Conservation (phyloP, 2,888 invertebrate genomes). For the Hydraecia micacea region DNA sequence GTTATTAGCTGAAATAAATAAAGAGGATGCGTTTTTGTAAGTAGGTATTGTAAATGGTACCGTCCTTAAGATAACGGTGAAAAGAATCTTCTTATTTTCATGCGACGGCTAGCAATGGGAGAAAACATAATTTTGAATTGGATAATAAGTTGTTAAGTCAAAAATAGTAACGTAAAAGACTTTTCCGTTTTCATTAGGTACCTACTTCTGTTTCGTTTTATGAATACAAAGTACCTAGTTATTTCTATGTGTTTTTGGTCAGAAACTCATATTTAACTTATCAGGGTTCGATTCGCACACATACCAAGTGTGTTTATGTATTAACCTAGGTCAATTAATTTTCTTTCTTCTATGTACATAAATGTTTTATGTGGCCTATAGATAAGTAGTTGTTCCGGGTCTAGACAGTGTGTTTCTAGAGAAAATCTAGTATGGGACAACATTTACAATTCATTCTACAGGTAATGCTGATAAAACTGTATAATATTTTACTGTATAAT, state of each 20-base stretch:
- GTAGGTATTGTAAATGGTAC: neutral
- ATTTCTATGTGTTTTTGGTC: neutral
- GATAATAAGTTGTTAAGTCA: neutral
- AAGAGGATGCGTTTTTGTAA: conserved; percentile 3
- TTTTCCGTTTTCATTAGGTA: neutral
- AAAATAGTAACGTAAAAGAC: neutral
- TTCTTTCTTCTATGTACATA: neutral
- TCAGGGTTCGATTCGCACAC: neutral
- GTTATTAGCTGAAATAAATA: conserved; percentile 2
- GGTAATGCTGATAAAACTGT: neutral
- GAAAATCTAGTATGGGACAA: neutral
- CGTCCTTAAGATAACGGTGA: neutral
- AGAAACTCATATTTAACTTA: neutral
- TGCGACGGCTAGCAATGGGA: neutral
- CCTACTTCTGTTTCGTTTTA: neutral
- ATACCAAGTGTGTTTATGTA: no score
- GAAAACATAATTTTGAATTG: neutral
- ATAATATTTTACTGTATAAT: no score
- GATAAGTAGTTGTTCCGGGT: conserved; percentile 15
- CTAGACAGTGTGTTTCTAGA: neutral
- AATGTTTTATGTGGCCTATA: neutral
- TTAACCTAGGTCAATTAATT: no score
- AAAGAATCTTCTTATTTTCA: neutral
- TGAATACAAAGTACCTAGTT: neutral
- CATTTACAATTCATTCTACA: neutral